Base-by-base conservation (phyloP, 2,888 invertebrate genomes). In the Pasiphila rectangulata region DNA sequence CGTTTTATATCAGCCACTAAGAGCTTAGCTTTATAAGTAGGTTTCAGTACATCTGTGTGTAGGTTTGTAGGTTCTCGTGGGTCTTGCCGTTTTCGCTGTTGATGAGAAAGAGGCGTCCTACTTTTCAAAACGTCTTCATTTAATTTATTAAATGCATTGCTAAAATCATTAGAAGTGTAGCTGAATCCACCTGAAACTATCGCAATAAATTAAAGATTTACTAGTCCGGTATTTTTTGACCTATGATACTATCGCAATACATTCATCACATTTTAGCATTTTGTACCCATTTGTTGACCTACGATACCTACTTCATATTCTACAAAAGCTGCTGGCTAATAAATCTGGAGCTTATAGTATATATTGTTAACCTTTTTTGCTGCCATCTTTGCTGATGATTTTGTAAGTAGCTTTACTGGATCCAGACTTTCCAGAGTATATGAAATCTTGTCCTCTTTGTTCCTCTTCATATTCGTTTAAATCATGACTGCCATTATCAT, bases 1-100 rank as follows among this genome's bases (percentile, higher is more conserved):
- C 72, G 72, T 59, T 69, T 81, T 34, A 82, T 76, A 44, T 83
- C 83, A 23, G 69, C 55, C 60, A n/a, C n/a, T n/a, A n/a, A n/a
- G n/a, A 62, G 63, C 2, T 78, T 24, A 76, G 53, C 62, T 78
- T 80, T 17, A 51, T 48, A 15, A 21, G 7, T 41, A 10, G 37
- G 21, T 32, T 21, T 40, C 3, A 23, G 19, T 20, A 7, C 32
- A 23, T 13, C 40, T 19, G 30, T n/a, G n/a, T n/a, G 30, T 1
- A 25, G 36, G 15, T n/a, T 46, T 1, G 36, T 1, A 21, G 27
- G 4, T 9, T 36, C 15, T 4, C n/a, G n/a, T n/a, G 21, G 7
- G 4, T 16, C 12, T 32, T 48, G 40, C 6, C 21, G 35, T 17
- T 17, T 46, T 39, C 6, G 32, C 29, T 37, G 34, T 25, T 13